Conservation (phyloP, 2,113 vertebrate species). For the Ahaetulla prasina region DNA sequence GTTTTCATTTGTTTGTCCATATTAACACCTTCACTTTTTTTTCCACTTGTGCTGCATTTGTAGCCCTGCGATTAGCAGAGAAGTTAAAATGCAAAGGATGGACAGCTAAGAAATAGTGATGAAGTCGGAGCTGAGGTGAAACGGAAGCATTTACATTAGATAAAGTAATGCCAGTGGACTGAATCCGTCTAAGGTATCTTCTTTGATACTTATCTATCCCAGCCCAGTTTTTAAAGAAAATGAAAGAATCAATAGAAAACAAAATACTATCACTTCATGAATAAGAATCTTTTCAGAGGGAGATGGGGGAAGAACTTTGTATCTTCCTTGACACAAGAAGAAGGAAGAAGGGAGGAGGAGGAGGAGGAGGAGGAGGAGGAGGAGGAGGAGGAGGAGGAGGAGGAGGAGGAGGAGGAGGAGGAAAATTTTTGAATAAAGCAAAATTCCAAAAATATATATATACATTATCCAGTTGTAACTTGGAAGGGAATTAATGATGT, state of each 20-base stretch:
- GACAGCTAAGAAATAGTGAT: conserved; percentile 11
- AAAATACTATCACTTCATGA: neutral
- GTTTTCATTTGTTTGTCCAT: conserved; percentile 43
- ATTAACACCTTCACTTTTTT: conserved; percentile 5
- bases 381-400: no score
- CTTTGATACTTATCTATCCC: neutral
- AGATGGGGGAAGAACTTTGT: no score
- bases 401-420: no score
- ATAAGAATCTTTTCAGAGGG: neutral
- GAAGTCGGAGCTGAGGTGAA: conserved; percentile 26
- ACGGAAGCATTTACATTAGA: neutral
- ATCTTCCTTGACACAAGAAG: no score
- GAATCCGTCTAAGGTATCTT: neutral
- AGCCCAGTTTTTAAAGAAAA: neutral
- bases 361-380: no score
- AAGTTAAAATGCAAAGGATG: neutral
- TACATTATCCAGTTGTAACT: no score
- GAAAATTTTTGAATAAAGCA: neutral
- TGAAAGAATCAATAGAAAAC: neutral
- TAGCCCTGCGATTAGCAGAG: conserved; percentile 12
- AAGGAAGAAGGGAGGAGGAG: no score
- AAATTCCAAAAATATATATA: no score
- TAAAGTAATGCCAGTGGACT: neutral
- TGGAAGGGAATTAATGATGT: neutral
- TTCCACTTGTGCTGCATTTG: conserved; percentile 26